phyloP scores from a whole-genome alignment of 35 echinoderm and acorn worm genomes.

The Apostichopus japonicus region DNA sequence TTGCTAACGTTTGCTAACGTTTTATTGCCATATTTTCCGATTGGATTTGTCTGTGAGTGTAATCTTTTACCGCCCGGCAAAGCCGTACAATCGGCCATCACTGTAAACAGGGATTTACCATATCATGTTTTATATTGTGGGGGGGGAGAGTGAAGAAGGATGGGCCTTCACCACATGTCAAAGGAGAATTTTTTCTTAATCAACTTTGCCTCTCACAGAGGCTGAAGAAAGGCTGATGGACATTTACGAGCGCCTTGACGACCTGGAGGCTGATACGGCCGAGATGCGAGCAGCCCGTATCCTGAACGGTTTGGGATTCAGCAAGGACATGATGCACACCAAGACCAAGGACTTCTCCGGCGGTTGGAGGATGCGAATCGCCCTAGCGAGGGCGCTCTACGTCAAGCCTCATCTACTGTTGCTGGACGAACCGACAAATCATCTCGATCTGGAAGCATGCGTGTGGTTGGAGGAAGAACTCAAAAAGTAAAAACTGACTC shows the following conservation, averaged over 20 bases:
- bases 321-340: slow-evolving; percentile 85
- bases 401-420: slow-evolving; percentile 92
- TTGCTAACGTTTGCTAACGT: too few relatives aligned
- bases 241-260: slow-evolving; percentile 94
- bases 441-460: slow-evolving; percentile 95
- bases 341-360: slow-evolving; percentile 96
- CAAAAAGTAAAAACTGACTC: slow-evolving; percentile 63
- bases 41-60: too few relatives aligned
- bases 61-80: too few relatives aligned
- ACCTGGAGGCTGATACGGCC: slow-evolving; percentile 91
- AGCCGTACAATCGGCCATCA: too few relatives aligned
- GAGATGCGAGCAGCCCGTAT: slow-evolving; percentile 88
- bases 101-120: too few relatives aligned
- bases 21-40: too few relatives aligned
- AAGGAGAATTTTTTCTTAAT: too few relatives aligned
- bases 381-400: slow-evolving; percentile 94
- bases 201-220: slow-evolving; percentile 43
- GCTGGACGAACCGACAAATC: slow-evolving; percentile 96
- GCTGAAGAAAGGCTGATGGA: slow-evolving; percentile 92
- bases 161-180: too few relatives aligned
- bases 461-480: slow-evolving; percentile 99
- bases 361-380: slow-evolving; percentile 97
- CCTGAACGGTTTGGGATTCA: slow-evolving; percentile 92
- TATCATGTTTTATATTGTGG: too few relatives aligned
- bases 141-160: too few relatives aligned